phyloP scores from a whole-genome alignment of 2,113 vertebrate genomes.

The Dunckerocampus dactyliophorus region DNA sequence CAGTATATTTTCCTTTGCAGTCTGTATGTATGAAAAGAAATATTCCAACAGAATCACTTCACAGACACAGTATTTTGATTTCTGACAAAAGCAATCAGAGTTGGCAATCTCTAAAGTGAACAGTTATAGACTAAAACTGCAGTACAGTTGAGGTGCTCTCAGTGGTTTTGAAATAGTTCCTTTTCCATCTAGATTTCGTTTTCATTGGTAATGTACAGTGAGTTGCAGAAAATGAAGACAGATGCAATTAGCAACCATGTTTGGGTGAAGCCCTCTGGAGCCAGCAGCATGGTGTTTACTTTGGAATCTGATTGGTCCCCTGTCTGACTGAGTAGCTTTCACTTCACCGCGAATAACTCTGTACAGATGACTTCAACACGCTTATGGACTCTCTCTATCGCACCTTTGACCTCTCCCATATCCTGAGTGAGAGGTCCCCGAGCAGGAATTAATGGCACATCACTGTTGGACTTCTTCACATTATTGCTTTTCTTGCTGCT shows the following conservation, averaged over 20 bases:
- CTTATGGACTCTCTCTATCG: slow-evolving; percentile 43
- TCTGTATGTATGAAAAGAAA: slow-evolving; percentile 42
- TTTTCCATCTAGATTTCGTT: slow-evolving; percentile 58
- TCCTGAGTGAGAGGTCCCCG: slow-evolving; percentile 44
- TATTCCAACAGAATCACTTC: slow-evolving; percentile 58
- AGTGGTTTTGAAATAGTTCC: slow-evolving; percentile 59
- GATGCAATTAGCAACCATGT: slow-evolving; percentile 63
- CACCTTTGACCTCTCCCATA: slow-evolving; percentile 60
- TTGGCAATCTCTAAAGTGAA: slow-evolving; percentile 61
- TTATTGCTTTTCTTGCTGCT: slow-evolving; percentile 37
- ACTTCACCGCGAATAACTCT: slow-evolving; percentile 52
- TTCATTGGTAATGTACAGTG: slow-evolving; percentile 51
- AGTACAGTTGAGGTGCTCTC: slow-evolving; percentile 58
- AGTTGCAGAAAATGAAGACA: slow-evolving; percentile 66
- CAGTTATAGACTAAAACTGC: slow-evolving; percentile 49
- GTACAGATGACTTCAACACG: slow-evolving; percentile 56
- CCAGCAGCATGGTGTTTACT: slow-evolving; percentile 60
- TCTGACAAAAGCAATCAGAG: slow-evolving; percentile 68
- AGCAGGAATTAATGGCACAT: slow-evolving; percentile 59
- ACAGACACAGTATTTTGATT: slow-evolving; percentile 66
- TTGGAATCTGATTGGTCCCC: slow-evolving; percentile 66
- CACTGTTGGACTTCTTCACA: slow-evolving; percentile 51
- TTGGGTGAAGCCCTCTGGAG: slow-evolving; percentile 56
- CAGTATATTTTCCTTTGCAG: slow-evolving; percentile 58
- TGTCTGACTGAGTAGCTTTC: slow-evolving; percentile 63